Conservation (phyloP, 2,113 vertebrate species). For the Sylvietta virens region DNA sequence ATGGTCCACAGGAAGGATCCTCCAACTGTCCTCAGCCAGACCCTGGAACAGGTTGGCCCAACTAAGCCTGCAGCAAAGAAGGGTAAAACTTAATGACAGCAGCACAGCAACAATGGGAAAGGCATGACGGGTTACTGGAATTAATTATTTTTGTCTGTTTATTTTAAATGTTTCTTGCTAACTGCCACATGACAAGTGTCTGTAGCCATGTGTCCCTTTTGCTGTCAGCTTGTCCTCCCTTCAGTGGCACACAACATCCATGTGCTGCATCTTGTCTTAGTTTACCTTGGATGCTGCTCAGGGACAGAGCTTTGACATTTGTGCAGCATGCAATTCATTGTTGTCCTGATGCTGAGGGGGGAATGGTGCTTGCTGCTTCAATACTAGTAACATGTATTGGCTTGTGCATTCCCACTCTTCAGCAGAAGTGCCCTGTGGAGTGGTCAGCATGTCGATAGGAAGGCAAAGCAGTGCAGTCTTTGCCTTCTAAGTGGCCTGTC, state of each 20-base stretch:
- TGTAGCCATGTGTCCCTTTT: constrained; percentile 56
- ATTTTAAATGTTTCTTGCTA: constrained; percentile 57
- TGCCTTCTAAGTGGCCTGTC: not conserved
- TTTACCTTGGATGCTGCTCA: constrained; percentile 26
- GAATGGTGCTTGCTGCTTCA: constrained; percentile 56
- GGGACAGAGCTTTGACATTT: constrained; percentile 37
- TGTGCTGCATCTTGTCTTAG: constrained; percentile 48
- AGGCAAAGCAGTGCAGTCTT: not conserved
- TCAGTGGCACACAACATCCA: constrained; percentile 33
- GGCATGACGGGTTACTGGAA: not conserved
- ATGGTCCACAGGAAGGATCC: not conserved
- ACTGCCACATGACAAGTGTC: constrained; percentile 56
- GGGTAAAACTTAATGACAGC: not conserved
- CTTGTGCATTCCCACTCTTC: constrained; percentile 27
- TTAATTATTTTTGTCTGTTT: constrained; percentile 44
- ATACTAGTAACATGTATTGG: constrained; percentile 7
- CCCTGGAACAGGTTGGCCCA: not conserved
- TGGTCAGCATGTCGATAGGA: not conserved
- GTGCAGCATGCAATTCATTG: constrained; percentile 51
- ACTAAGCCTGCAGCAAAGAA: not conserved
- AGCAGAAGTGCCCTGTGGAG: not conserved
- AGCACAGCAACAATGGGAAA: not conserved
- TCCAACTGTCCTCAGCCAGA: not conserved
- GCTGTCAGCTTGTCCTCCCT: constrained; percentile 59
- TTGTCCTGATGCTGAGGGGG: constrained; percentile 32